Evolutionary conservation across 2,113 vertebrate genomes (phyloP), one percentile per base, ranked within the genome.

Genomic region (Pipa parva): DNA sequence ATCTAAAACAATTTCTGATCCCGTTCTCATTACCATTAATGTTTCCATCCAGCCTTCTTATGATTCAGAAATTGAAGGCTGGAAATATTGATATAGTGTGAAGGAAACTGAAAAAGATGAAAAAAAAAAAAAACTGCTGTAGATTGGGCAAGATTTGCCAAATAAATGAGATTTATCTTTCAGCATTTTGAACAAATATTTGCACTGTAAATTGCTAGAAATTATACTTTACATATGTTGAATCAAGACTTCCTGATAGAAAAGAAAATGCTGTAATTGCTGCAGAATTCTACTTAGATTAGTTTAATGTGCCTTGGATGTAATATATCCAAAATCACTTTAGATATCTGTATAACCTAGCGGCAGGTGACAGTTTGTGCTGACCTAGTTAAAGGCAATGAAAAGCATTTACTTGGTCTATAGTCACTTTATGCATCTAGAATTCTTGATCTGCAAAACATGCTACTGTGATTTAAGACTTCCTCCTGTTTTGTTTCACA

Each of bases 1-100:
- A 60, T 60, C 65, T 52, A 52, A 69, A 69, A 69, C 51, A 56
- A 69, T 52, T 69, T 69, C 13, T 13, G 29, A 52, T 29, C 20
- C 48, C 31, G 18, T 60, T 68, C 63, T 33, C 63, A 25, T 51
- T 60, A 68, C 45, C 65, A 58, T 45, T 29, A 58, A 49, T 7
- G 7, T 42, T 69, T 26, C 56, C 64, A 27, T 22, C 46, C 46
- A 25, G 13, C 46, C 18, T 15, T 10, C 29, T 22, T 24, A 51
- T 51, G 60, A 63, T 63, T 63, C 46, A 22, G 28, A 51, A 63
- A 63, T 10, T 29, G 29, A 51, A 36, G n/a, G 24, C 25, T 52
- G 57, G 65, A 60, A 69, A 69, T 60, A 60, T 54, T 69, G 57
- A 68, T 68, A 59, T 59, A 60, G 56, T 69, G 65, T 60, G 31